Evolutionary conservation across 92 coral and sea anemone species (phyloP).

Genomic region (Palythoa grandiflora): DNA sequence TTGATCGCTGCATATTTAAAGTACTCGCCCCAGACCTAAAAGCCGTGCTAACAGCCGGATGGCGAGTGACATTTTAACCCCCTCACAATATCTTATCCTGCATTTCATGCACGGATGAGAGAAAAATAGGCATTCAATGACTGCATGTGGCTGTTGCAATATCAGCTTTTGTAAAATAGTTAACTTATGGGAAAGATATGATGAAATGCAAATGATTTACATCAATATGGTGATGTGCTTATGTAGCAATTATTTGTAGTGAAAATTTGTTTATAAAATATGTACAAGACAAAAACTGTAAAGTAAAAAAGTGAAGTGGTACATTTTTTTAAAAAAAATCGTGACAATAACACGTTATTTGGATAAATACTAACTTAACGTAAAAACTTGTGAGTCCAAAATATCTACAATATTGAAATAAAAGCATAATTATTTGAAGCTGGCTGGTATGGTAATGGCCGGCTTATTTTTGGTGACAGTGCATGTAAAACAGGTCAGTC

Average conservation of each 20-base stretch:
- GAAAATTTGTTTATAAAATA: too few species aligned
- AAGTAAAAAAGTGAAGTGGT: neutral
- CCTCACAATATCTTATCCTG: too few species aligned
- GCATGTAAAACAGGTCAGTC: conserved; percentile 8
- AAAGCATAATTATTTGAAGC: neutral
- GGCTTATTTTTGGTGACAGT: neutral
- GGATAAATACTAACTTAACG: neutral
- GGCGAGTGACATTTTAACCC: too few species aligned
- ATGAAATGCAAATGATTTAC: neutral
- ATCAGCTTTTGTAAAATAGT: neutral
- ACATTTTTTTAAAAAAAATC: neutral
- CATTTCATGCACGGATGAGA: too few species aligned
- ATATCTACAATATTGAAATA: neutral
- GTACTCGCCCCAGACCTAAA: too few species aligned
- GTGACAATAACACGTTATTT: neutral
- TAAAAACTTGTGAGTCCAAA: too few species aligned
- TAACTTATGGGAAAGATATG: neutral
- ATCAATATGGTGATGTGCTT: conserved; percentile 9
- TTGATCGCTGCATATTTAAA: too few species aligned
- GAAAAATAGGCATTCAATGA: conserved; percentile 48
- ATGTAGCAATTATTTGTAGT: conserved; percentile 5
- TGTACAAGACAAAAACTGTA: neutral
- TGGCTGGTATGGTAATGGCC: too few species aligned
- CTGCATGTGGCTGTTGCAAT: neutral
- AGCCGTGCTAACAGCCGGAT: too few species aligned